These are phyloP conservation scores for Acanthococcus lagerstroemiae DNA, from an alignment of 2,888 invertebrate species.

Conservation along the genomic window DNA sequence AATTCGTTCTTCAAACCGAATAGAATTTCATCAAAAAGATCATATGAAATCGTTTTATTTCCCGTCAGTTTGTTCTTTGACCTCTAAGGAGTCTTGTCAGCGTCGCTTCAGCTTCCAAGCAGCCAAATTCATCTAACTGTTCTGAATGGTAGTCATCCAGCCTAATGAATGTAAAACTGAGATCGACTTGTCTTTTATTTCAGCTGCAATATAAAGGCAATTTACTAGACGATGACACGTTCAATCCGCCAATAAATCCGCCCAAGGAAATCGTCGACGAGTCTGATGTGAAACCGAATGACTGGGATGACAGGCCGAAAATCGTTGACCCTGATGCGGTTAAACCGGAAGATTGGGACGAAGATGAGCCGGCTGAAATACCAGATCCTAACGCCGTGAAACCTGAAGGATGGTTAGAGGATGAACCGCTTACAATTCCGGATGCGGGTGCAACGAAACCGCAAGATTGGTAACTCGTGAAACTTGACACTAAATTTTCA, in stretches of 20 bases:
- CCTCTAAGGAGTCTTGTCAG: no score
- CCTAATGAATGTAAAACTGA: background rate
- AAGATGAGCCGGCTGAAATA: constrained; percentile 82
- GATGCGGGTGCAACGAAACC: constrained; percentile 83
- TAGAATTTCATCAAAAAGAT: no score
- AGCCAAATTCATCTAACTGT: no score
- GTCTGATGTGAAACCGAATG: constrained; percentile 56
- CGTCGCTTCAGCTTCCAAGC: no score
- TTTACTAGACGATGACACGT: constrained; percentile 72
- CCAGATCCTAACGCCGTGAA: constrained; percentile 71
- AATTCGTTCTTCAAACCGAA: no score
- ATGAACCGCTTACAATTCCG: constrained; percentile 74
- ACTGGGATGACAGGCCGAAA: constrained; percentile 94
- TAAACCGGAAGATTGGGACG: constrained; percentile 97
- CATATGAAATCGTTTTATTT: no score
- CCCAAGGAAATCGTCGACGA: constrained; percentile 68
- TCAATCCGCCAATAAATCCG: constrained; percentile 80
- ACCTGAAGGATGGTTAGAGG: constrained; percentile 87
- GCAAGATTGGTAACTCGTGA: constrained; percentile 59
- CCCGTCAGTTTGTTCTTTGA: no score
- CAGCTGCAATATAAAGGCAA: constrained; percentile 56
- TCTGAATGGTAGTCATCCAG: background rate
- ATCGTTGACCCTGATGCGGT: constrained; percentile 77
- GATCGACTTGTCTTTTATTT: background rate
- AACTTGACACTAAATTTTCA: background rate